Conservation (phyloP, 2,797 vertebrate species). For the Huso huso region DNA sequence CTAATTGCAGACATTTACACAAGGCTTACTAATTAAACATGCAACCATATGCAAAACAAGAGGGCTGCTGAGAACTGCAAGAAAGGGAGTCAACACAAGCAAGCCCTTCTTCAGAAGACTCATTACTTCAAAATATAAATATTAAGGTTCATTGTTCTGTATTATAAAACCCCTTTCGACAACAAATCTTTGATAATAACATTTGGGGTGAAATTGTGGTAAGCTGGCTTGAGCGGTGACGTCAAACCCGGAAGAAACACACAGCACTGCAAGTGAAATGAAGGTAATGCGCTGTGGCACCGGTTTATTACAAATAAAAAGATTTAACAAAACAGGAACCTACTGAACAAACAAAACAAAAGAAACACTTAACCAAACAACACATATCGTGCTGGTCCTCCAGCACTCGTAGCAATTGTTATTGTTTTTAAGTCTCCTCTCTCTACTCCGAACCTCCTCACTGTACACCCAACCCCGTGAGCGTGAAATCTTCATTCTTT, state of each 20-base stretch:
- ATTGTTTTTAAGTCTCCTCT: too few relatives aligned
- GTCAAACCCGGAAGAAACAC: constrained; percentile 50
- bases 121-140: background rate
- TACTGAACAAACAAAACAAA: too few relatives aligned
- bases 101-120: background rate
- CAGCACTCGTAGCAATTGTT: too few relatives aligned
- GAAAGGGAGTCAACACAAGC: constrained; percentile 27
- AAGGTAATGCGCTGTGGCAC: constrained; percentile 49
- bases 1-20: constrained; percentile 61
- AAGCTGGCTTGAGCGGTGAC: constrained; percentile 37
- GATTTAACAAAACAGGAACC: too few relatives aligned
- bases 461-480: too few relatives aligned
- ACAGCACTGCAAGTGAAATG: constrained; percentile 60
- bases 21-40: constrained; percentile 64
- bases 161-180: background rate
- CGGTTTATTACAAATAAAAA: too few relatives aligned
- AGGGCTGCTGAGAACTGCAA: constrained; percentile 56
- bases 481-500: too few relatives aligned
- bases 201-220: background rate
- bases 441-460: too few relatives aligned
- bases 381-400: too few relatives aligned
- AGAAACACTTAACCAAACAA: too few relatives aligned
- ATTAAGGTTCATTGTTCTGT: background rate
- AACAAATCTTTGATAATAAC: too few relatives aligned
- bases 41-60: constrained; percentile 55